Evolutionary conservation across 64 coral and sea anemone genomes (phyloP).

Genomic region (Montipora cactus): DNA sequence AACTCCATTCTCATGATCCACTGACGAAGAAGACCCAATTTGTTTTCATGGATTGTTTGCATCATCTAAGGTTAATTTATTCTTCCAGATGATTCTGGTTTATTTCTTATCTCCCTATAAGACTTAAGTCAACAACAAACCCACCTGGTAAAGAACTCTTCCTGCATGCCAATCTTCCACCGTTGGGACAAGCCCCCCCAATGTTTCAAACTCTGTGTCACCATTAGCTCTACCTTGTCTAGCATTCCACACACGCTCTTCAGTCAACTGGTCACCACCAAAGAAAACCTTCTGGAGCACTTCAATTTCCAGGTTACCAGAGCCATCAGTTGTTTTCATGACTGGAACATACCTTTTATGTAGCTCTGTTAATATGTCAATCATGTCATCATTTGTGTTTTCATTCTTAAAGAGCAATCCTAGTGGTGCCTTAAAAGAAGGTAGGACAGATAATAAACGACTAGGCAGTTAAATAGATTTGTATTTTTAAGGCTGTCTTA

Average conservation of each 20-base stretch:
- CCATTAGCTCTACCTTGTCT: constrained; percentile 20
- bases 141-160: constrained; percentile 44
- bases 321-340: not conserved
- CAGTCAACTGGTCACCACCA: constrained; percentile 48
- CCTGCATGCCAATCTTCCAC: constrained; percentile 40
- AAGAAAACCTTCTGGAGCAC: constrained; percentile 5
- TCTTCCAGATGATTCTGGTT: not conserved
- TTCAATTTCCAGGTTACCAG: not conserved
- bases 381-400: constrained; percentile 22
- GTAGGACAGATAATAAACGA: too few relatives aligned
- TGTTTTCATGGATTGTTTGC: too few relatives aligned
- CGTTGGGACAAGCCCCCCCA: constrained; percentile 21
- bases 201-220: constrained; percentile 29
- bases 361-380: constrained; percentile 23
- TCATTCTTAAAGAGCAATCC: constrained; percentile 31
- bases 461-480: too few relatives aligned
- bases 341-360: constrained; percentile 19
- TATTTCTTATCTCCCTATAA: not conserved
- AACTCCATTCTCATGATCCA: too few relatives aligned
- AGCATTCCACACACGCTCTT: constrained; percentile 20
- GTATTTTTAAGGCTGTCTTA: too few relatives aligned
- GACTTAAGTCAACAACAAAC: not conserved
- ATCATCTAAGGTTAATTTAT: too few relatives aligned
- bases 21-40: too few relatives aligned
- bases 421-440: not conserved